Base-by-base conservation (phyloP, 2,888 invertebrate genomes). In the Synergus gifuensis region DNA sequence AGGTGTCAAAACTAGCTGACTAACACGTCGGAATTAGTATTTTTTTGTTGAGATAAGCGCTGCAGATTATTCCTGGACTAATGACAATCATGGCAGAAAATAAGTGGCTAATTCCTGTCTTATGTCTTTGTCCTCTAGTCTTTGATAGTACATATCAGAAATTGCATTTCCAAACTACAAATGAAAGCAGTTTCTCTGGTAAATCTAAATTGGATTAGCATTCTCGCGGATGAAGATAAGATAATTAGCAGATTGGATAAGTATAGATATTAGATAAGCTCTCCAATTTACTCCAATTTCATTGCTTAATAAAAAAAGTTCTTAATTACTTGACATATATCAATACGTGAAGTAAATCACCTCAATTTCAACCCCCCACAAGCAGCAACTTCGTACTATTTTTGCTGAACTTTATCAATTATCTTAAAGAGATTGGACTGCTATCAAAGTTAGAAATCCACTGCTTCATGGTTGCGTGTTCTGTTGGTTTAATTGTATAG, bases 401-500 rank as follows among this genome's bases (percentile, higher is more conserved):
- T 60, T 14, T 60, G 46, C 16, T 22, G 7, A 22, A 69, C 18
- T 46, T 11, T 22, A 69, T 69, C 69, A 46, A 69, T 69, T 46
- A 69, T 28, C 28, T 49, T 46, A 16, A 4, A 69, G 22, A 49
- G 60, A 12, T 60, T 22, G 18, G 12, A 5, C 60, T 36, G 3
- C 58, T 42, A 42, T 66, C n/a, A 42, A 66, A 40, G n/a, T n/a
- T 66, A n/a, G 36, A 66, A 42, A 66, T 66, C 42, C 40, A 66
- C n/a, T 66, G 9, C 66, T n/a, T n/a, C n/a, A n/a, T 36, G 36
- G 40, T 40, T 66, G 40, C 40, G 66, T 42, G 40, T 40, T 66
- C 16, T 1, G 9, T 18, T 36, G 66, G 42, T 66, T 66, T 36
- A 36, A 36, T 36, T 36, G 36, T 36, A 36, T 36, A 36, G 36